These are phyloP conservation scores for Lasioglossum pauxillum DNA, from an alignment of 2,888 invertebrate species.

Conservation along the genomic window DNA sequence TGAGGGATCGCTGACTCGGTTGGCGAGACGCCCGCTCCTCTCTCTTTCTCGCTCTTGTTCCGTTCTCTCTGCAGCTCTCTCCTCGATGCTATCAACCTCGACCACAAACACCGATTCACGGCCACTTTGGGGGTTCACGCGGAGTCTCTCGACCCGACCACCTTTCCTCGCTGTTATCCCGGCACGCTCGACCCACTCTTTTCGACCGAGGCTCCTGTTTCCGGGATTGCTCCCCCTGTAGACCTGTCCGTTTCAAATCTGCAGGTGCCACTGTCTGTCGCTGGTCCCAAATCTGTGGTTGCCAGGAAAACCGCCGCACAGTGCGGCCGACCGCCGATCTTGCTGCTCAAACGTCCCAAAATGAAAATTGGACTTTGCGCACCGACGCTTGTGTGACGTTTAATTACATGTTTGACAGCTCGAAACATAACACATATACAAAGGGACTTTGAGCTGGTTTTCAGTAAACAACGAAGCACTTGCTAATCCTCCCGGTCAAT, in stretches of 20 bases:
- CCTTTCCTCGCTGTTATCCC: slow-evolving; percentile 42
- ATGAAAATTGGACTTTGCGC: too few relatives aligned
- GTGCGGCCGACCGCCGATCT: too few relatives aligned
- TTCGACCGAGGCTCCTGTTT: background rate
- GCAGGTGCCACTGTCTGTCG: background rate
- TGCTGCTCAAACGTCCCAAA: too few relatives aligned
- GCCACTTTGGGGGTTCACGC: slow-evolving; percentile 77
- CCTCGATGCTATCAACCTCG: slow-evolving; percentile 81
- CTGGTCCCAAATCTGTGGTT: background rate
- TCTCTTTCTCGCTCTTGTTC: slow-evolving; percentile 28
- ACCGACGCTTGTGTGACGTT: too few relatives aligned
- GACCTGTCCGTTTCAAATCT: background rate
- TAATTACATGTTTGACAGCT: too few relatives aligned
- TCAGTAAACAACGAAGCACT: too few relatives aligned
- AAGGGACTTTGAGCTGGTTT: too few relatives aligned
- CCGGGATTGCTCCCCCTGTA: background rate
- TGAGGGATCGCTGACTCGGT: slow-evolving; percentile 73
- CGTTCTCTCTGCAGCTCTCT: slow-evolving; percentile 33
- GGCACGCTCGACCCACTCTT: slow-evolving; percentile 59
- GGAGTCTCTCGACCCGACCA: slow-evolving; percentile 53
- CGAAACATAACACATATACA: too few relatives aligned
- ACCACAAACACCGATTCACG: slow-evolving; percentile 81
- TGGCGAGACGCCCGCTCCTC: slow-evolving; percentile 77
- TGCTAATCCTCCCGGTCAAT: too few relatives aligned
- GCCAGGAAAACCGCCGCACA: too few relatives aligned